phyloP scores from a whole-genome alignment of 2,888 invertebrate species.

The Spodoptera littoralis region DNA sequence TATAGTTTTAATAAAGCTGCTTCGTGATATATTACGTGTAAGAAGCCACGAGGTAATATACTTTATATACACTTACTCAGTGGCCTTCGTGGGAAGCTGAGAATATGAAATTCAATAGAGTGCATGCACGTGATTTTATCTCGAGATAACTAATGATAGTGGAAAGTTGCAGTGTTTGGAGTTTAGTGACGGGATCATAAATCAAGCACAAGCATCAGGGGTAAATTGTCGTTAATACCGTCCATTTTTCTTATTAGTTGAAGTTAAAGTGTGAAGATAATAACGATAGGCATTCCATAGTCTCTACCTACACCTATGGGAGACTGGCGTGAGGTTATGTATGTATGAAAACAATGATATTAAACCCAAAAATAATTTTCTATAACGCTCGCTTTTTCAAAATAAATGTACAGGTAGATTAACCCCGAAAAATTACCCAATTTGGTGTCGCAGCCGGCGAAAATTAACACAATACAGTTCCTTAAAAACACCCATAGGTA shows the following conservation, averaged over 20 bases:
- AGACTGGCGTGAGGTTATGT: too few relatives aligned
- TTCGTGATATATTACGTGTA: conserved; percentile 35
- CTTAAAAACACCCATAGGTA: conserved; percentile 38
- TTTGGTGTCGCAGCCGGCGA: conserved; percentile 9
- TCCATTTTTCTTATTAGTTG: too few relatives aligned
- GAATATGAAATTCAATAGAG: conserved; percentile 34
- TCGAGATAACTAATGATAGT: not conserved
- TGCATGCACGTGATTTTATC: conserved; percentile 24
- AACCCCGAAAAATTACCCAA: too few relatives aligned
- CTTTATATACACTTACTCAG: conserved; percentile 22
- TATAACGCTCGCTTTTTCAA: too few relatives aligned
- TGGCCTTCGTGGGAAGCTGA: conserved; percentile 7
- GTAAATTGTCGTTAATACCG: too few relatives aligned
- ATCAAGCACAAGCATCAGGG: too few relatives aligned
- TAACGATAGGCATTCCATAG: too few relatives aligned
- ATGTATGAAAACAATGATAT: too few relatives aligned
- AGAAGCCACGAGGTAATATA: conserved; percentile 33
- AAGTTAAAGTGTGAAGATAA: too few relatives aligned
- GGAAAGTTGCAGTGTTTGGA: not conserved
- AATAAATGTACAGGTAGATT: conserved; percentile 10
- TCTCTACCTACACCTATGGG: too few relatives aligned
- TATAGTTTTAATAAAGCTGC: conserved; percentile 41
- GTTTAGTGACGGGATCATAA: too few relatives aligned
- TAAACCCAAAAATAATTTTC: too few relatives aligned
- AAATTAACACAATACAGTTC: conserved; percentile 56